Evolutionary conservation across 2,888 invertebrate genomes (phyloP).

Genomic region (Deilephila porcellus): DNA sequence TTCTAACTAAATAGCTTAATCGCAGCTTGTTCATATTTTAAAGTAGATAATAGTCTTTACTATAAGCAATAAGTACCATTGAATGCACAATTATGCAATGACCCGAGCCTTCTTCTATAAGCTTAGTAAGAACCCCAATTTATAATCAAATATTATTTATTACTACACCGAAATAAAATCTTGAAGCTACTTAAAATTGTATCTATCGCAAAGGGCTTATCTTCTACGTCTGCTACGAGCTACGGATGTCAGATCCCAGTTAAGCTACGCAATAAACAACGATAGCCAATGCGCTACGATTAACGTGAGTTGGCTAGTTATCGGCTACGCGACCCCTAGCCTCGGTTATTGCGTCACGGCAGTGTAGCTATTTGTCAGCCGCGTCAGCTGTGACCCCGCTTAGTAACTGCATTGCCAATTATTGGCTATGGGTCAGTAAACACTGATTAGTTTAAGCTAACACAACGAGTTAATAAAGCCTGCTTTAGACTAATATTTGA

Average conservation of each 20-base stretch:
- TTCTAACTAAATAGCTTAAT: too few species aligned
- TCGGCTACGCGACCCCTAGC: neutral
- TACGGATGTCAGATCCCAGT: neutral
- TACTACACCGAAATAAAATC: neutral
- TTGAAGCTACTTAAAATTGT: neutral
- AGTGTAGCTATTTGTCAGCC: neutral
- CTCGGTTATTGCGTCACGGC: neutral
- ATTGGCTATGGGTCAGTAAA: neutral
- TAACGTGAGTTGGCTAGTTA: neutral
- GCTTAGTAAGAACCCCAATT: too few species aligned
- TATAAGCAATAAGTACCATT: too few species aligned
- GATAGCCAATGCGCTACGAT: neutral
- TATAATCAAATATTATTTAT: neutral
- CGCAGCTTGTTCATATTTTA: too few species aligned
- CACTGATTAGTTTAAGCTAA: neutral
- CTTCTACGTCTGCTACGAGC: slow-evolving; percentile 5
- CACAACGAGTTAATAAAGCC: too few species aligned
- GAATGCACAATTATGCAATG: too few species aligned
- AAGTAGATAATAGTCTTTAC: too few species aligned
- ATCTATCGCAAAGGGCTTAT: neutral
- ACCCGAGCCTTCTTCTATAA: too few species aligned
- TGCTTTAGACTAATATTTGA: too few species aligned
- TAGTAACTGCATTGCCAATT: neutral
- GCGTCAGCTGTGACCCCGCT: neutral
- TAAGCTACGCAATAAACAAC: slow-evolving; percentile 20